phyloP scores from a whole-genome alignment of 2,113 vertebrate genomes.

The Silurus meridionalis region DNA sequence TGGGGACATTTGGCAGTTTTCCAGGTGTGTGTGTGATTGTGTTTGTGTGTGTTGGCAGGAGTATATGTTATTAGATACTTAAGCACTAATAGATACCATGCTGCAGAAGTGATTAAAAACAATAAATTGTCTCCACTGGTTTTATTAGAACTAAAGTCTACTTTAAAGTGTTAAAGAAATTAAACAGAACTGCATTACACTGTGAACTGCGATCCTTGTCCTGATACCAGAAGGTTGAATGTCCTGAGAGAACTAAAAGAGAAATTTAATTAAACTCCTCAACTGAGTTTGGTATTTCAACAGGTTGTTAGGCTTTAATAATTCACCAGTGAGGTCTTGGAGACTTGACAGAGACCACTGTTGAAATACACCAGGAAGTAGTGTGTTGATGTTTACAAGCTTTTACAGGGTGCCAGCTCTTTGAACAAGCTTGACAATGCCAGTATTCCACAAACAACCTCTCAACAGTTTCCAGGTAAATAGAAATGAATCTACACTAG shows the following conservation, averaged over 20 bases:
- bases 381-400: constrained; percentile 56
- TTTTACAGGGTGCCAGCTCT: background rate
- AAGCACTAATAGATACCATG: background rate
- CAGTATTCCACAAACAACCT: background rate
- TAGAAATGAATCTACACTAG: background rate
- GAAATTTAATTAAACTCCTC: constrained; percentile 66
- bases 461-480: background rate
- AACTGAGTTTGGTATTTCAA: constrained; percentile 59
- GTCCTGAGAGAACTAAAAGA: constrained; percentile 8
- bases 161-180: background rate
- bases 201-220: background rate
- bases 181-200: background rate
- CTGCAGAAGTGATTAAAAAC: no score
- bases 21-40: constrained; percentile 16
- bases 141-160: background rate
- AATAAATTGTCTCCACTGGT: background rate
- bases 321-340: constrained; percentile 62
- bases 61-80: background rate
- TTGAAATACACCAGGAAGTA: constrained; percentile 64
- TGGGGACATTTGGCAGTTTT: background rate
- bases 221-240: background rate
- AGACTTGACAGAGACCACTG: constrained; percentile 44
- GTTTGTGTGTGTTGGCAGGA: constrained; percentile 6
- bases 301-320: constrained; percentile 70
- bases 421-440: background rate